A percentile compares a stretch with the other conserved stretches of the same genome.
Evolutionary conservation across 2,888 invertebrate genomes (phyloP).

Genomic region (Brassicogethes aeneus): DNA sequence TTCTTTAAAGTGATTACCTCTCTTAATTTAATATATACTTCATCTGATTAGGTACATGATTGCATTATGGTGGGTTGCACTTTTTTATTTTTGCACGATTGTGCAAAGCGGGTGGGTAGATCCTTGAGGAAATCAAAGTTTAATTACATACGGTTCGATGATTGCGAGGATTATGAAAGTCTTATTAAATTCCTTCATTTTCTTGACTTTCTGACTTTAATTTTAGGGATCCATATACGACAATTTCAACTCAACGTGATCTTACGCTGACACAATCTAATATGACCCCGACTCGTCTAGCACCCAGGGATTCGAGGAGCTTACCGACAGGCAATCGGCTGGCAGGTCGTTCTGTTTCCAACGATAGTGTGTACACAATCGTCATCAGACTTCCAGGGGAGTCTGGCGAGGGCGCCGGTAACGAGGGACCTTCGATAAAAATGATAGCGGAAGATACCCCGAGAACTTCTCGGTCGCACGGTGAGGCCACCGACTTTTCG

Average conservation of each 20-base stretch:
- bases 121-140: too few species aligned
- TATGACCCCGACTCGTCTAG: constrained; percentile 37
- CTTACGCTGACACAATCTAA: constrained; percentile 28
- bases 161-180: too few species aligned
- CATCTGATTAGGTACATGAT: constrained; percentile 1
- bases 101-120: too few species aligned
- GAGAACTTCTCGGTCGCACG: constrained; percentile 14
- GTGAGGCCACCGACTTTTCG: constrained; percentile 18
- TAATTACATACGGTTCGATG: too few species aligned
- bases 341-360: constrained; percentile 52
- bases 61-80: neutral
- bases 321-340: constrained; percentile 55
- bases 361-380: constrained; percentile 84
- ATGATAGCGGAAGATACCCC: constrained; percentile 61
- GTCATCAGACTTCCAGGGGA: constrained; percentile 75
- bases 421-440: constrained; percentile 65
- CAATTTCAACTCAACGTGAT: constrained; percentile 24
- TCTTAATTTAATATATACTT: constrained; percentile 5
- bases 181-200: neutral
- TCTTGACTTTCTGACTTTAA: neutral
- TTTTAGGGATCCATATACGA: constrained; percentile 52
- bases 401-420: constrained; percentile 29
- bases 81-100: neutral
- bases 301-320: constrained; percentile 52
- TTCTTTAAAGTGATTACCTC: constrained; percentile 9